These are phyloP conservation scores for Delia radicum DNA, from an alignment of 1,140 invertebrate species.

Conservation along the genomic window DNA sequence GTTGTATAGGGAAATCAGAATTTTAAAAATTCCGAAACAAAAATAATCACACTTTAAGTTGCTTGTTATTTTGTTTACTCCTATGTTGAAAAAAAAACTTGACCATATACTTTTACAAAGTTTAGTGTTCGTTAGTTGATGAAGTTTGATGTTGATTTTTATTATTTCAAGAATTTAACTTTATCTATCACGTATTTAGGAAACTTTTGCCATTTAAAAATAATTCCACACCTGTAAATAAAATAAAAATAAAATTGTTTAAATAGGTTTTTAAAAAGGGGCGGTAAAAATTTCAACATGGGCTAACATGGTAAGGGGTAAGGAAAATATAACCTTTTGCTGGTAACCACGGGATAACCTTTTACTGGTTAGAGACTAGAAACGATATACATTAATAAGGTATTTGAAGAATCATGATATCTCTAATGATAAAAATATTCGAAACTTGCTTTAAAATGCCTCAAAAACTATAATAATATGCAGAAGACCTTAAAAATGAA, in stretches of 20 bases:
- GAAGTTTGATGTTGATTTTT: not conserved
- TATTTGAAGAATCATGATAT: too few relatives aligned
- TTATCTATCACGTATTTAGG: not conserved
- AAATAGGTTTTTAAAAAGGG: not conserved
- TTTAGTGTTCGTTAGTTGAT: not conserved
- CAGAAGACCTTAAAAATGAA: too few relatives aligned
- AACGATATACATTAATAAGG: too few relatives aligned
- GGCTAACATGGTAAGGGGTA: too few relatives aligned
- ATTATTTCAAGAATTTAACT: not conserved
- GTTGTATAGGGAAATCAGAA: not conserved
- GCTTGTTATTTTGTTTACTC: not conserved
- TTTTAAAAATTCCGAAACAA: not conserved
- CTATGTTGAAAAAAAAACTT: not conserved
- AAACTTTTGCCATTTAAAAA: not conserved
- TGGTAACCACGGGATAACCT: too few relatives aligned
- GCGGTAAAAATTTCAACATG: too few relatives aligned
- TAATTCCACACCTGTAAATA: not conserved
- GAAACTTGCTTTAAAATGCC: too few relatives aligned
- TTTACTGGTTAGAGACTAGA: too few relatives aligned
- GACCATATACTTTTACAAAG: not conserved
- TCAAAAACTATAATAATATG: too few relatives aligned
- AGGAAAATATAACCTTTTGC: too few relatives aligned
- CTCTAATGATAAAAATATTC: too few relatives aligned
- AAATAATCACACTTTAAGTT: not conserved
- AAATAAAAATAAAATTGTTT: not conserved